phyloP scores from a whole-genome alignment of 2,888 invertebrate species.

The Dicyrtomina minuta region DNA sequence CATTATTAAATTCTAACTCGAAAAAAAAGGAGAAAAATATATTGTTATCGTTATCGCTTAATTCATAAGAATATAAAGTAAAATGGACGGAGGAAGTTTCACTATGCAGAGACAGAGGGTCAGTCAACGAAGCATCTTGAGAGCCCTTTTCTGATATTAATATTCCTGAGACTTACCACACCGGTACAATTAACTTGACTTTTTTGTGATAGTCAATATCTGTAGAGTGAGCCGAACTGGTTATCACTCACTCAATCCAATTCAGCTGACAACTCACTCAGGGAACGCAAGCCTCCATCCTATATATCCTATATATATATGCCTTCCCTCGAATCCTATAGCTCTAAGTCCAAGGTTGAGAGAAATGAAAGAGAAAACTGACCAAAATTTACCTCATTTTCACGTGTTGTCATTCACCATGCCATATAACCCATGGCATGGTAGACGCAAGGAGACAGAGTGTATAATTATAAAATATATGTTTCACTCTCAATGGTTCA shows the following conservation, averaged over 20 bases:
- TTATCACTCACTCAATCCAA: conserved; percentile 3
- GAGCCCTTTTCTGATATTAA: neutral
- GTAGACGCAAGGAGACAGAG: too few relatives aligned
- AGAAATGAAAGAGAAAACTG: conserved; percentile 23
- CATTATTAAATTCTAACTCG: too few relatives aligned
- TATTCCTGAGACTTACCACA: neutral
- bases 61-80: neutral
- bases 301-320: conserved; percentile 9
- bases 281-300: too few relatives aligned
- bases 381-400: conserved; percentile 22
- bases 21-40: neutral
- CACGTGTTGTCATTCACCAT: conserved; percentile 2
- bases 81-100: neutral
- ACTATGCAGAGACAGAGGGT: neutral
- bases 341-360: conserved; percentile 1
- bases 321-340: too few relatives aligned
- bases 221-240: conserved; percentile 7
- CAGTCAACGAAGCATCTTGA: neutral
- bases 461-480: conserved; percentile 8
- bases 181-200: conserved; percentile 14
- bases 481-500: conserved; percentile 13
- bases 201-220: neutral
- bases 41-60: too few relatives aligned
- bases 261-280: conserved; percentile 13
- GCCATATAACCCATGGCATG: neutral